Conservation (phyloP, 1,140 invertebrate species). For the Anastrepha obliqua region DNA sequence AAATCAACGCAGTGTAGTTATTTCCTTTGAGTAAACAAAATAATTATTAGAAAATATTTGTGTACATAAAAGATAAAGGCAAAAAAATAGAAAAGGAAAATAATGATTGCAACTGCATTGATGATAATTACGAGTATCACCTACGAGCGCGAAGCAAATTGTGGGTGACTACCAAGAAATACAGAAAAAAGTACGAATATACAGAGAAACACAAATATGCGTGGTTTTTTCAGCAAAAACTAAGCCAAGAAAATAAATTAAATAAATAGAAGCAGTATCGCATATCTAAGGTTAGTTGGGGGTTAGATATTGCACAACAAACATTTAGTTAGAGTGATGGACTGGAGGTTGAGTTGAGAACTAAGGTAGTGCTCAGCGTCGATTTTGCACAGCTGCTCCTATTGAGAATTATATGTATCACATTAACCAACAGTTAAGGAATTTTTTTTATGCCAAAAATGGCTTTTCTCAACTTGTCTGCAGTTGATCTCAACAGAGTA, state of each 20-base stretch:
- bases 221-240: not conserved
- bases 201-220: not conserved
- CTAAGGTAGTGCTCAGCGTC: too few relatives aligned
- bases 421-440: too few relatives aligned
- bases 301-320: not conserved
- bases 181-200: not conserved
- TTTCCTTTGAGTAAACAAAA: not conserved
- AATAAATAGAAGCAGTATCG: not conserved
- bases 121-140: not conserved
- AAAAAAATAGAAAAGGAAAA: not conserved
- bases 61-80: not conserved
- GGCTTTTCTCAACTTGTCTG: too few relatives aligned
- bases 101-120: not conserved
- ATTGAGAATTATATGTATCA: too few relatives aligned
- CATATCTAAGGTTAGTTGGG: slow-evolving; percentile 13
- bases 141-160: not conserved
- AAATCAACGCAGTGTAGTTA: not conserved
- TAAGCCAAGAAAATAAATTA: not conserved
- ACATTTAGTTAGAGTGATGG: too few relatives aligned
- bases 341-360: too few relatives aligned
- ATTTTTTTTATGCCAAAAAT: too few relatives aligned
- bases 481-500: too few relatives aligned
- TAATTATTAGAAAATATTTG: slow-evolving; percentile 9
- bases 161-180: slow-evolving; percentile 23
- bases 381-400: too few relatives aligned